A percentile compares a stretch with the other conserved stretches of the same genome.
Evolutionary conservation across 2,113 vertebrate species (phyloP).

Genomic region (Cricetomys ansorgei): DNA sequence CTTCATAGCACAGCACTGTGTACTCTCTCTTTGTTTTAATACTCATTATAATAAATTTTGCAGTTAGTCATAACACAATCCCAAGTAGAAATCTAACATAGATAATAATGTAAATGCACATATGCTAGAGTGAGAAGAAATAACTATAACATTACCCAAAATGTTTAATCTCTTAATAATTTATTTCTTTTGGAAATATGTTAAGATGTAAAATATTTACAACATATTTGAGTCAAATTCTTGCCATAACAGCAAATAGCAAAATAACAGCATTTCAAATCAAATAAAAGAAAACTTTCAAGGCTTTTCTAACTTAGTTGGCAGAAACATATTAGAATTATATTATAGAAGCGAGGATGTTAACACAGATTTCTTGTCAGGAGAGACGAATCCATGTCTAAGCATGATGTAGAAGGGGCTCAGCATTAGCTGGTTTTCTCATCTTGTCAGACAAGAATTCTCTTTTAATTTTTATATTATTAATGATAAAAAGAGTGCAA

Average conservation of each 20-base stretch:
- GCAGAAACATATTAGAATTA: conserved; percentile 59
- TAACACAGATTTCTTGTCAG: conserved; percentile 79
- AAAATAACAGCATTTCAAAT: conserved; percentile 25
- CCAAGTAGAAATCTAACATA: background rate
- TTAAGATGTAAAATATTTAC: conserved; percentile 42
- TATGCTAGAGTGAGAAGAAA: background rate
- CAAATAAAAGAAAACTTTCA: conserved; percentile 27
- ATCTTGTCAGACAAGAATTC: background rate
- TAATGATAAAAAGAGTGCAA: conserved; percentile 54
- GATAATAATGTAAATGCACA: background rate
- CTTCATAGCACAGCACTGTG: background rate
- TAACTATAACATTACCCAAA: background rate
- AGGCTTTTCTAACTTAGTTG: conserved; percentile 27
- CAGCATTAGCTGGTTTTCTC: conserved; percentile 24
- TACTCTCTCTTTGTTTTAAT: background rate
- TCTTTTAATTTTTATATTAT: conserved; percentile 58
- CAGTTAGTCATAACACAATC: background rate
- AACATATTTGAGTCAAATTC: background rate
- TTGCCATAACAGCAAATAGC: background rate
- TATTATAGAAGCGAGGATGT: conserved; percentile 68
- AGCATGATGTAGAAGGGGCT: conserved; percentile 21
- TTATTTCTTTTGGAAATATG: background rate
- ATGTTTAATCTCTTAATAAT: background rate
- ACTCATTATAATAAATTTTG: background rate
- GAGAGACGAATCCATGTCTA: conserved; percentile 70